Evolutionary conservation across 2,113 vertebrate species (phyloP), one percentile per base, ranked within the genome.

Genomic region (Oceanodroma tethys): DNA sequence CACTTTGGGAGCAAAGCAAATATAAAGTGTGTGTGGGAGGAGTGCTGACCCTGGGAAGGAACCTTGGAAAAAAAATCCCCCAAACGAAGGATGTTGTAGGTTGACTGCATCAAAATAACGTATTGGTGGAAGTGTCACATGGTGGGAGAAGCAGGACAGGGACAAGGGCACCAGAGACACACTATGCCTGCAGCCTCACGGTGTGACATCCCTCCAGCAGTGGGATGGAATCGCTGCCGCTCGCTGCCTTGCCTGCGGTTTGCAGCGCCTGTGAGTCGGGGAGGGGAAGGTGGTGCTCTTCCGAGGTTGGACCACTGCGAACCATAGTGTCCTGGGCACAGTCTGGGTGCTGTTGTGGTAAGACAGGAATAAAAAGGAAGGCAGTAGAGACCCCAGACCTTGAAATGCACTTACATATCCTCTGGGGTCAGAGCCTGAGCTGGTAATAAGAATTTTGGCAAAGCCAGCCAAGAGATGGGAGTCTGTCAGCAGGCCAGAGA

Each of bases 161-260:
- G 79, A 47, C 13, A 58, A 76, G 21, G 52, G 52, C 63, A 74
- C 26, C 36, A 66, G 53, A 66, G 29, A 15, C 22, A 16, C 11
- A 4, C 60, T 45, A 42, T 66, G 15, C 10, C 56, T 71, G 36
- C 52, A 45, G 55, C 23, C 20, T 52, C 66, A n/a, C 3, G 3
- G 19, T 13, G 22, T 36, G 21, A 6, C 71, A 45, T 56, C 16
- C 60, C 81, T 56, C 42, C 22, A 79, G 55, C 43, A 34, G 32
- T 15, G 14, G 29, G 34, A 68, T 16, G 25, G 32, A 34, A 60
- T 16, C 1, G 0, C 45, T 42, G 19, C 17, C 2, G 5, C 63
- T 88, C 1, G 3, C 20, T 3, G 6, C 36, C 47, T 53, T 62
- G 11, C 32, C 27, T 11, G 52, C 0, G 0, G 8, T 59, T 67